Base-by-base conservation (phyloP, 2,797 vertebrate genomes). In the Antennarius maculatus region DNA sequence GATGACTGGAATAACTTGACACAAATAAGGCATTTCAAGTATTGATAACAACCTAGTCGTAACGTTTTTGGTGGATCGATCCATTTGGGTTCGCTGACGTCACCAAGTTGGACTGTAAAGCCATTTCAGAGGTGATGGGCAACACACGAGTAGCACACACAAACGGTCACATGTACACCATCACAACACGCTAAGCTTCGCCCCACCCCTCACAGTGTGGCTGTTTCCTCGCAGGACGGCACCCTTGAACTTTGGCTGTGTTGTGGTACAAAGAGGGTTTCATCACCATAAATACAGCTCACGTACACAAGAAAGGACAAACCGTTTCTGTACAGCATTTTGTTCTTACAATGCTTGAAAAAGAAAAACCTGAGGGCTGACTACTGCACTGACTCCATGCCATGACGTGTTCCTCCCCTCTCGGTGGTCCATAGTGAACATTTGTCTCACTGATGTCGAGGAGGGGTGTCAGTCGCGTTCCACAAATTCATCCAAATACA, bases 11-110 rank as follows among this genome's bases (percentile, higher is more conserved):
- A 89, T 82, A 80, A 86, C 71, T 82, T 59, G 75, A 90, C 89
- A 88, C 87, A 88, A 91, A 91, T 92, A 91, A 92, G 91, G 91
- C 89, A 91, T 91, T 90, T 92, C 86, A 91, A 90, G 90, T 89
- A 83, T 87, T 56, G 67, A 86, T 86, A 88, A 84, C 71, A 79
- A 86, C 79, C 81, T 45, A 91, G 62, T 79, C 71, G 73, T 62
- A 75, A 82, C 82, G 59, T 85, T 85, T 87, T 88, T 82, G 80
- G 86, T 81, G 79, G 85, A 55, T 83, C 71, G 54, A 68, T 79
- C 72, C 13, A 78, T 86, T 85, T 80, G 62, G 79, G 81, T 66
- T 61, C 72, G 80, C 59, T 52, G 66, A 73, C 66, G 61, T 76
- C 70, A 66, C 80, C 76, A 49, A 61, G 66, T 63, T 71, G 1